phyloP scores from a whole-genome alignment of 2,113 vertebrate species.

The Percina caprodes region DNA sequence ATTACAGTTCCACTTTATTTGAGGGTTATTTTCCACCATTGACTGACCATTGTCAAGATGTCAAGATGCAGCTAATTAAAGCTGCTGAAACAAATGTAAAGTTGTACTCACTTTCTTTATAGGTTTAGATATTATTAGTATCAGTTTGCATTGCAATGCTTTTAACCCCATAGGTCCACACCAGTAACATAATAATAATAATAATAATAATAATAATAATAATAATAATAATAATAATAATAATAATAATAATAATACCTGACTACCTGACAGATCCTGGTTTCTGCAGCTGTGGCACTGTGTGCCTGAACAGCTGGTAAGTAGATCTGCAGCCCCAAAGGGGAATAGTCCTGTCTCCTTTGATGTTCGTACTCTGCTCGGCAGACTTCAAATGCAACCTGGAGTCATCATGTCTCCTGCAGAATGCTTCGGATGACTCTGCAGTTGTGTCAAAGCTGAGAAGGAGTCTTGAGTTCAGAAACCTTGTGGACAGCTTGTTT shows the following conservation, averaged over 20 bases:
- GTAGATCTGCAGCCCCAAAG: constrained; percentile 42
- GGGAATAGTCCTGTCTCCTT: constrained; percentile 52
- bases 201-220: too few relatives aligned
- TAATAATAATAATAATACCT: constrained; percentile 5
- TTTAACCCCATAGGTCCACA: neutral
- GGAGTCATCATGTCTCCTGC: constrained; percentile 39
- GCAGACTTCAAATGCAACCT: constrained; percentile 52
- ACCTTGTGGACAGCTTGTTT: constrained; percentile 7
- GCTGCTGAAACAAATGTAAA: neutral
- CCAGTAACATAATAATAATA: constrained; percentile 7
- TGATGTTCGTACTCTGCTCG: constrained; percentile 50
- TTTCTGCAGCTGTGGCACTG: constrained; percentile 19
- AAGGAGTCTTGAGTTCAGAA: neutral
- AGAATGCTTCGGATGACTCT: constrained; percentile 44
- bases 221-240: too few relatives aligned
- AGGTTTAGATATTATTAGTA: neutral
- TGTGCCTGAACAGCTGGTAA: constrained; percentile 48
- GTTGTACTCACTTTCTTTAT: neutral
- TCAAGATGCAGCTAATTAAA: neutral
- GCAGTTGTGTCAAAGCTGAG: constrained; percentile 20
- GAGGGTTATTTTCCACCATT: neutral
- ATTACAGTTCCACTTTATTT: neutral
- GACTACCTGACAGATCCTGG: constrained; percentile 20
- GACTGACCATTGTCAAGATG: neutral
- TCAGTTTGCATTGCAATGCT: neutral